Evolutionary conservation across 2,113 vertebrate genomes (phyloP).

Genomic region (Willisornis vidua): DNA sequence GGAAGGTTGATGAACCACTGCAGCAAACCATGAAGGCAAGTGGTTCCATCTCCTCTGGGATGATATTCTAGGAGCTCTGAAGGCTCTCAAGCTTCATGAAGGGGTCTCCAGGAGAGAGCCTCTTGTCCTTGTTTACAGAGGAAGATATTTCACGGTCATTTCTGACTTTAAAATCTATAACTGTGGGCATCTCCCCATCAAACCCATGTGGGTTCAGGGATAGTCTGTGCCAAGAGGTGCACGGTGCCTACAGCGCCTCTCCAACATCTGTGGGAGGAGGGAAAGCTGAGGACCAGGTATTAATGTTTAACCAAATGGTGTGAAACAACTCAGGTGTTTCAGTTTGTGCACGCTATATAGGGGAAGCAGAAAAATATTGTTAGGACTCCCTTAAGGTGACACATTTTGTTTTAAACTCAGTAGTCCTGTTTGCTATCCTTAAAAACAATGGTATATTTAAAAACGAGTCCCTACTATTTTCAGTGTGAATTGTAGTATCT

Average conservation of each 20-base stretch:
- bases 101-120: background rate
- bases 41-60: background rate
- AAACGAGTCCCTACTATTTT: background rate
- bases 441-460: background rate
- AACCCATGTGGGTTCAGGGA: background rate
- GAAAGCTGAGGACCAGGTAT: background rate
- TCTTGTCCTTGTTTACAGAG: background rate
- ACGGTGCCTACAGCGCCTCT: background rate
- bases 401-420: background rate
- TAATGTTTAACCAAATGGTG: background rate
- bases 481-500: background rate
- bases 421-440: background rate
- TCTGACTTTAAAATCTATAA: background rate
- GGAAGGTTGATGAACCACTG: background rate
- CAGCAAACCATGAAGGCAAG: background rate
- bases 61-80: background rate
- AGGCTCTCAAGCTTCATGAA: background rate
- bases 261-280: background rate
- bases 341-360: background rate
- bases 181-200: background rate
- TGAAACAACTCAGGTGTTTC: conserved; percentile 9
- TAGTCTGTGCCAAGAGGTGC: accelerated
- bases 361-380: background rate
- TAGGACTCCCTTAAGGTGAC: background rate
- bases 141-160: background rate